These are phyloP conservation scores for Limnephilus marmoratus DNA, from an alignment of 2,888 invertebrate genomes.

Conservation along the genomic window DNA sequence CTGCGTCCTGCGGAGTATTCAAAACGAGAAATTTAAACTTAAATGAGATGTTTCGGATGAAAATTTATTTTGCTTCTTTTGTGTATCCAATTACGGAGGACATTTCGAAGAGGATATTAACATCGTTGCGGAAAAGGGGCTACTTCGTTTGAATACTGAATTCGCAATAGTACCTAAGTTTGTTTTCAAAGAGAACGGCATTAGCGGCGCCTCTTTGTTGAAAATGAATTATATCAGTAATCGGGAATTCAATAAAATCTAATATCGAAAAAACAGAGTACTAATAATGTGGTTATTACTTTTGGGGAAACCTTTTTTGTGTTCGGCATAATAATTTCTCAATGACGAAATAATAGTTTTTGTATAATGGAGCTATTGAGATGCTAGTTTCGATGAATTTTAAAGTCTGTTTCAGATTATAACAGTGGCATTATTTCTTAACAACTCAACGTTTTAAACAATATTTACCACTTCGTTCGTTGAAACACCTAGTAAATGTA, in stretches of 20 bases:
- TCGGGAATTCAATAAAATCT: neutral
- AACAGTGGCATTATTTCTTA: too few relatives aligned
- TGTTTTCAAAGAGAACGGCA: conserved; percentile 17
- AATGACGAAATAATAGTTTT: neutral
- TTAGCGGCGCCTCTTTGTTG: conserved; percentile 2
- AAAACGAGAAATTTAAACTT: conserved; percentile 41
- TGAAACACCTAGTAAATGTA: too few relatives aligned
- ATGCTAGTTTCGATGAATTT: neutral
- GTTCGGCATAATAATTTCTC: neutral
- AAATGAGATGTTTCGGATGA: conserved; percentile 30
- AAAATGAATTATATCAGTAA: neutral
- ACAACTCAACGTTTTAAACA: too few relatives aligned
- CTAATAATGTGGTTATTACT: neutral
- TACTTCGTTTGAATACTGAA: conserved; percentile 41
- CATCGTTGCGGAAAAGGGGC: conserved; percentile 27
- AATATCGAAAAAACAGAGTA: neutral
- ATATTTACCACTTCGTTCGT: too few relatives aligned
- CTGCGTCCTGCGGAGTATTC: conserved; percentile 22
- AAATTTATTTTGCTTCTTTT: conserved; percentile 41
- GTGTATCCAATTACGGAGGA: conserved; percentile 48
- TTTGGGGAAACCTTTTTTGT: neutral
- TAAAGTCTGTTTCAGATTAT: neutral
- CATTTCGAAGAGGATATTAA: conserved; percentile 18
- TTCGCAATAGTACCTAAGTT: conserved; percentile 23
- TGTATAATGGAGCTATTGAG: neutral